A percentile compares a stretch with the other conserved stretches of the same genome.
These are phyloP conservation scores for Mesorhabditis sp. DNA, from an alignment of 2,888 invertebrate genomes.

Conservation along the genomic window DNA sequence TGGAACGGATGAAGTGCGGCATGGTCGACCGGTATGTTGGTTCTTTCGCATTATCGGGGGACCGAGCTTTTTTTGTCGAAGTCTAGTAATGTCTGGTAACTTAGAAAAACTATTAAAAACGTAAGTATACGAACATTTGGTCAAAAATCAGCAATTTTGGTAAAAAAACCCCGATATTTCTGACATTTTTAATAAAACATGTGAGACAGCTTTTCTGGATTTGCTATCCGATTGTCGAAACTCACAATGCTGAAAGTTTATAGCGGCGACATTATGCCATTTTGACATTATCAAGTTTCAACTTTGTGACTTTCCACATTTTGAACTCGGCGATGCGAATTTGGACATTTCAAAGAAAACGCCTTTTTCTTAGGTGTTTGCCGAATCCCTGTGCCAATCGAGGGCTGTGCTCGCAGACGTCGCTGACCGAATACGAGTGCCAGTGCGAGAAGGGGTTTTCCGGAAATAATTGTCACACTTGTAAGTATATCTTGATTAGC, in stretches of 20 bases:
- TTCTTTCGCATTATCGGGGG: too few relatives aligned
- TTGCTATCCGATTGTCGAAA: neutral
- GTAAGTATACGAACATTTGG: neutral
- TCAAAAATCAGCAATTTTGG: neutral
- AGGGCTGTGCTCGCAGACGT: slow-evolving; percentile 43
- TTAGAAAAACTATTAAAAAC: neutral
- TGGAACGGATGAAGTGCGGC: slow-evolving; percentile 35
- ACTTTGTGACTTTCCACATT: too few relatives aligned
- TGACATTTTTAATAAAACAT: too few relatives aligned
- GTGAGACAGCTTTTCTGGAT: neutral
- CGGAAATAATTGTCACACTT: slow-evolving; percentile 52
- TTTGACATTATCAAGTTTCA: too few relatives aligned
- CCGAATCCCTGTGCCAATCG: slow-evolving; percentile 51
- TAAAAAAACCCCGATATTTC: neutral
- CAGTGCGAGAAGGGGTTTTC: slow-evolving; percentile 39
- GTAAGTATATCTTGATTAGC: slow-evolving; percentile 19
- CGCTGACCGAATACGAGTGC: slow-evolving; percentile 40
- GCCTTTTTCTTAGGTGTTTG: slow-evolving; percentile 28
- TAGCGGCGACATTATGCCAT: neutral
- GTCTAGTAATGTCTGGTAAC: too few relatives aligned
- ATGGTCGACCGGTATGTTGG: slow-evolving; percentile 29
- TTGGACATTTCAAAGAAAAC: too few relatives aligned
- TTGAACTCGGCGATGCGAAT: too few relatives aligned
- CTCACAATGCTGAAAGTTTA: slow-evolving; percentile 3
- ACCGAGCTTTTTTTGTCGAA: too few relatives aligned